Percentiles rank a stretch among this genome's conserved stretches.
Evolutionary conservation across 2,797 vertebrate genomes (phyloP).

Genomic region (Mormyrops attenuatus): DNA sequence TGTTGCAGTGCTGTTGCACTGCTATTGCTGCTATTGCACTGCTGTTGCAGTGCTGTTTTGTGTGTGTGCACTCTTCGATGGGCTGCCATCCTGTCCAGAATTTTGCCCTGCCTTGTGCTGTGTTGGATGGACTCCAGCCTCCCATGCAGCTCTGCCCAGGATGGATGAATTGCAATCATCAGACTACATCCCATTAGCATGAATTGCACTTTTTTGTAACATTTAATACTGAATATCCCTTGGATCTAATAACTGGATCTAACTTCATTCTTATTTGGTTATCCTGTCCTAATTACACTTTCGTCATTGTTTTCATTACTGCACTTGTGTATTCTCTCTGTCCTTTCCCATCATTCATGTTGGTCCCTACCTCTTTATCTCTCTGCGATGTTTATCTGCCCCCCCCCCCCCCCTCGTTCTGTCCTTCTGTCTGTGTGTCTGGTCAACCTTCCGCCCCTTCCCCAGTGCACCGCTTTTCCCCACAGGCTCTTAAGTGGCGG

Average conservation of each 20-base stretch:
- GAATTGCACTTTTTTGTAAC: background rate
- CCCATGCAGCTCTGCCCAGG: background rate
- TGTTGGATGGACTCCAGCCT: background rate
- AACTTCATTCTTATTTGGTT: background rate
- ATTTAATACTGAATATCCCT: background rate
- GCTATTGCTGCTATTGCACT: background rate
- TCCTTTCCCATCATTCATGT: conserved; percentile 29
- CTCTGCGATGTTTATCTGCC: background rate
- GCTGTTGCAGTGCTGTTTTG: background rate
- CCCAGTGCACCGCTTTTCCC: conserved; percentile 88
- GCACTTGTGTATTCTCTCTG: conserved; percentile 29
- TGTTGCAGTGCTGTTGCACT: no score
- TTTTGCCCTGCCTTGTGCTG: background rate
- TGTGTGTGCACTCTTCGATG: background rate
- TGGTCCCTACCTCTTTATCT: background rate
- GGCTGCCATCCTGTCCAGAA: background rate
- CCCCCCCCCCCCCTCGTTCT: background rate
- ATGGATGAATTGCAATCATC: background rate
- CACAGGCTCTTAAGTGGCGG: conserved; percentile 93
- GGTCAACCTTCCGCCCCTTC: conserved; percentile 18
- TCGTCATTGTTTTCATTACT: background rate
- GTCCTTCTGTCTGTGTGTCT: conserved; percentile 25
- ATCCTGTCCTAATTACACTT: background rate
- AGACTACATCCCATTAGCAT: background rate
- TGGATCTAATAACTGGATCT: background rate